These are phyloP conservation scores for Lithophane semibrunnea DNA, from an alignment of 2,888 invertebrate genomes.

Conservation along the genomic window DNA sequence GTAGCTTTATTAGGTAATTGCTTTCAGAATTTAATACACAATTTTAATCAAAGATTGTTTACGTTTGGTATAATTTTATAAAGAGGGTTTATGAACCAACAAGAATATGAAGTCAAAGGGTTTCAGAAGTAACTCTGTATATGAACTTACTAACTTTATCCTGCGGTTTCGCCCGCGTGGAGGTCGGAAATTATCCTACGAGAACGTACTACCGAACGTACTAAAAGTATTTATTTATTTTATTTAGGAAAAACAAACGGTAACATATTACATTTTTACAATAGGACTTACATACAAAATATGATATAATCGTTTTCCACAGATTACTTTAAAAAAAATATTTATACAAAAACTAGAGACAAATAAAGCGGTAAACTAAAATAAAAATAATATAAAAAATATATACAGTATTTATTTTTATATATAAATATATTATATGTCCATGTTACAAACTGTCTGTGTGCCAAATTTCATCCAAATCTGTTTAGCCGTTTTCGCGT, in stretches of 20 bases:
- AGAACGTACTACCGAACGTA: neutral
- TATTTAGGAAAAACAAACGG: no score
- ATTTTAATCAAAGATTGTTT: neutral
- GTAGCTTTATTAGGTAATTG: neutral
- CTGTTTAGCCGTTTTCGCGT: neutral
- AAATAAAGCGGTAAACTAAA: no score
- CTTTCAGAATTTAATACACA: neutral
- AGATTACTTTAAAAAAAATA: no score
- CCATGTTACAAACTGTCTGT: neutral
- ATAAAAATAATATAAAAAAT: no score
- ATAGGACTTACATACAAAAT: no score
- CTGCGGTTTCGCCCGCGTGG: neutral
- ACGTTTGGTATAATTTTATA: neutral
- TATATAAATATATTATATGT: neutral
- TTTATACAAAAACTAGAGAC: no score
- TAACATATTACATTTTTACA: no score
- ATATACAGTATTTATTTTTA: no score
- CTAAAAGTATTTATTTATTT: neutral
- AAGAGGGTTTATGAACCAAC: neutral
- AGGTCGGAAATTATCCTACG: neutral
- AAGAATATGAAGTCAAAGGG: neutral
- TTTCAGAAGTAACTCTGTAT: neutral
- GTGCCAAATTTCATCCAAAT: neutral
- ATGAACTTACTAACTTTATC: neutral
- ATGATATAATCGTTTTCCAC: no score